Evolutionary conservation across 2,888 invertebrate species (phyloP).

Genomic region (Aleiodes testaceus): DNA sequence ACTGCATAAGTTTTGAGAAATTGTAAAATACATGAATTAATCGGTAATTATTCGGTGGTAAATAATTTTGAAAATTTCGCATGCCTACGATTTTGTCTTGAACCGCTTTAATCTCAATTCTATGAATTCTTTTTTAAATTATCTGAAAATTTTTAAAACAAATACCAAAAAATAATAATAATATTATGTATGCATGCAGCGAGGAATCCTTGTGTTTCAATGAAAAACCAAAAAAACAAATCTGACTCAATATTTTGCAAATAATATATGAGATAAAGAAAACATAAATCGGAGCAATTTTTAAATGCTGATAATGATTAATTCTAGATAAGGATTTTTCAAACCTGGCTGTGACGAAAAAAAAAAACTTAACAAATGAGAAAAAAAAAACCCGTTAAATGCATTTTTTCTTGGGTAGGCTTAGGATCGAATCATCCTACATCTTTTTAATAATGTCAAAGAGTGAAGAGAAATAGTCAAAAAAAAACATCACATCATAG

Average conservation of each 20-base stretch:
- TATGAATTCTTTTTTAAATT: not conserved
- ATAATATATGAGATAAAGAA: not conserved
- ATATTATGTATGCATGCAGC: slow-evolving; percentile 22
- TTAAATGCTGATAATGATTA: slow-evolving; percentile 35
- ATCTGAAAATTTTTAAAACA: too few species aligned
- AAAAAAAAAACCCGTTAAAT: slow-evolving; percentile 28
- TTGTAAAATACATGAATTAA: slow-evolving; percentile 16
- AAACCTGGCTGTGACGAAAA: slow-evolving; percentile 41
- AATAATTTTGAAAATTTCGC: slow-evolving; percentile 12
- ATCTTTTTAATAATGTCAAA: slow-evolving; percentile 30
- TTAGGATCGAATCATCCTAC: slow-evolving; percentile 20
- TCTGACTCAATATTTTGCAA: not conserved
- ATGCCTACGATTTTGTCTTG: not conserved
- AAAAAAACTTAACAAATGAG: slow-evolving; percentile 12
- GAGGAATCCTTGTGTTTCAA: slow-evolving; percentile 23
- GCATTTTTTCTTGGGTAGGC: slow-evolving; percentile 34
- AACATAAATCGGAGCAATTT: not conserved
- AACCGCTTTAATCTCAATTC: slow-evolving; percentile 17
- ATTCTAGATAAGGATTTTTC: slow-evolving; percentile 41
- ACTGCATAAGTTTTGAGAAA: slow-evolving; percentile 12
- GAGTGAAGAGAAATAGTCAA: slow-evolving; percentile 23
- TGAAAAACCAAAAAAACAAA: slow-evolving; percentile 5
- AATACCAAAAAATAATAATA: not conserved
- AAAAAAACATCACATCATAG: slow-evolving; percentile 32
- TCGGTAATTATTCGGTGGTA: slow-evolving; percentile 18